phyloP scores from a whole-genome alignment of 2,888 invertebrate genomes.

The Lasioglossum figueresi region DNA sequence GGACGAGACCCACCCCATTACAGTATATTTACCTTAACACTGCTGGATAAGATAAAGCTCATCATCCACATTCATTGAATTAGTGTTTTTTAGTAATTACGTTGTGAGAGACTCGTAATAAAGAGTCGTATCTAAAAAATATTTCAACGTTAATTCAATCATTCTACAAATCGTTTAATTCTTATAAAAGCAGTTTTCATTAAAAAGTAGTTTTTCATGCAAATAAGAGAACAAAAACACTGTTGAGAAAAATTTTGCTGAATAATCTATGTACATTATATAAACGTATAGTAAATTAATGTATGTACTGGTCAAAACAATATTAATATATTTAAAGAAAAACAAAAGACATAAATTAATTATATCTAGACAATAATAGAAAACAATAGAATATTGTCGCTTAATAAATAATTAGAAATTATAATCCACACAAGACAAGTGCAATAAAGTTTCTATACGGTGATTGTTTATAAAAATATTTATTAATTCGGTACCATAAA shows the following conservation, averaged over 20 bases:
- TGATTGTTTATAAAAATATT: constrained; percentile 32
- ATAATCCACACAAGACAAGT: not conserved
- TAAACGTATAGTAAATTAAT: not conserved
- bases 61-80: constrained; percentile 59
- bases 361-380: not conserved
- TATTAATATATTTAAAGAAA: not conserved
- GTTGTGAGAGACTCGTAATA: constrained; percentile 2
- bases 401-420: constrained; percentile 3
- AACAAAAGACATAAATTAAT: not conserved
- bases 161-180: not conserved
- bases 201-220: not conserved
- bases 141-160: not conserved
- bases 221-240: not conserved
- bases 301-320: not conserved
- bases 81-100: constrained; percentile 46
- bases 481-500: constrained; percentile 12
- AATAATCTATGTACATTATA: not conserved
- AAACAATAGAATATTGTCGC: not conserved
- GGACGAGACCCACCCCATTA: constrained; percentile 81
- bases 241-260: not conserved
- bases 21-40: constrained; percentile 70
- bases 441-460: constrained; percentile 23
- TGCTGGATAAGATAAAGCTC: constrained; percentile 59
- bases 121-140: constrained; percentile 49
- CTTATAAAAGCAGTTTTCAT: not conserved